phyloP scores from a whole-genome alignment of 2,797 vertebrate species.

The Parauchenoglanis punctatus region DNA sequence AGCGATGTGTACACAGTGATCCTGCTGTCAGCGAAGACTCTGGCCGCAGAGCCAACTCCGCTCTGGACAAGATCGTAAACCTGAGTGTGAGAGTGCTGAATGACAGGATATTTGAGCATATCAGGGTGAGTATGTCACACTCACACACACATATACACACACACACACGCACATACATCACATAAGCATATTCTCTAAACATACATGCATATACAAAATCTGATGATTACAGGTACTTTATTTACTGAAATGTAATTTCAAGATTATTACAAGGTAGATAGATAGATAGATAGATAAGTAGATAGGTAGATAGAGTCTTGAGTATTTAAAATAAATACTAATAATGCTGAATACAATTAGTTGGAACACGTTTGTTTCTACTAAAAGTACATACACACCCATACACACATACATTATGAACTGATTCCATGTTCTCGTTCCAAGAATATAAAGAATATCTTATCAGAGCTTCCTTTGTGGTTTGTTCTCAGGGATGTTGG shows the following conservation, averaged over 20 bases:
- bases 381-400: constrained; percentile 19
- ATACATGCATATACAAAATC: background rate
- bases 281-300: background rate
- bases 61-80: constrained; percentile 80
- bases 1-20: constrained; percentile 79
- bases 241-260: background rate
- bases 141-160: background rate
- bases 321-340: background rate
- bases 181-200: background rate
- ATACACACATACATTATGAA: constrained; percentile 36
- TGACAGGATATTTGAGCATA: constrained; percentile 80
- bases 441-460: constrained; percentile 63
- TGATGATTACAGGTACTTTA: background rate
- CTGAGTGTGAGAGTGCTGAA: constrained; percentile 80
- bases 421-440: constrained; percentile 43
- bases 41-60: constrained; percentile 71
- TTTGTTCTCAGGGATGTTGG: constrained; percentile 61
- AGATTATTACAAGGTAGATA: background rate
- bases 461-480: constrained; percentile 58
- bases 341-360: background rate
- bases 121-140: constrained; percentile 75
- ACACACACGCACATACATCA: background rate
- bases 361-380: constrained; percentile 2
- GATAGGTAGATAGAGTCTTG: background rate
- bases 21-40: constrained; percentile 78